Base-by-base conservation (phyloP, 2,797 vertebrate species). In the Steatocranus sp. region DNA sequence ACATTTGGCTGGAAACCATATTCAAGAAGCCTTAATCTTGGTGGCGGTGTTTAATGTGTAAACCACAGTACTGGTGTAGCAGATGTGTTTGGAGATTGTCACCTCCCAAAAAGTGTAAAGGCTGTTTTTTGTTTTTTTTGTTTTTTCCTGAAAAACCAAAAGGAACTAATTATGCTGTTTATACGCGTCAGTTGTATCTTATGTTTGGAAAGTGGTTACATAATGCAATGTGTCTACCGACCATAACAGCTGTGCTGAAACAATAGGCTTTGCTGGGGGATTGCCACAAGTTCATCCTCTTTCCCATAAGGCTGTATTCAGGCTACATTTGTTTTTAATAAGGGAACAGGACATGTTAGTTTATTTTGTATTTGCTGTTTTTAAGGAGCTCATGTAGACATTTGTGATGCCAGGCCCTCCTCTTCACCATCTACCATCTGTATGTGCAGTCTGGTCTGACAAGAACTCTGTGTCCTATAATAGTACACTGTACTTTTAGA, bases 171-270 rank as follows among this genome's bases (percentile, higher is more conserved):
- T 83, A 36, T 80, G 56, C 25, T 83, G 43, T 63, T 76, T 23
- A 12, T 50, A 38, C n/a, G 53, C 2, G 5, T 48, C 84, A 86
- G 84, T 75, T 87, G 80, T 70, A 10, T 46, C 14, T 46, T 70
- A 80, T 80, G 85, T 25, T 20, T n/a, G 12, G n/a, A 23, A 61
- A 43, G 20, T 36, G 46, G 77, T 94, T 92, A 91, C 30, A 74
- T 88, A 92, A 94, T 53, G 46, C 79, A 68, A 11, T 61, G 76
- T 56, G 50, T 76, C 82, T 82, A 30, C 82, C 79, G 83, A 83
- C 68, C 14, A 34, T 73, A 86, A 91, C 89, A 87, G 82, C 92
- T 93, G 92, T 80, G 80, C 82, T 88, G 75, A 79, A 89, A 87
- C 73, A 88, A 91, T 81, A 53, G 83, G 63, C 80, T 90, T 63